phyloP scores from a whole-genome alignment of 2,797 vertebrate species.

The Centroberyx gerrardi region DNA sequence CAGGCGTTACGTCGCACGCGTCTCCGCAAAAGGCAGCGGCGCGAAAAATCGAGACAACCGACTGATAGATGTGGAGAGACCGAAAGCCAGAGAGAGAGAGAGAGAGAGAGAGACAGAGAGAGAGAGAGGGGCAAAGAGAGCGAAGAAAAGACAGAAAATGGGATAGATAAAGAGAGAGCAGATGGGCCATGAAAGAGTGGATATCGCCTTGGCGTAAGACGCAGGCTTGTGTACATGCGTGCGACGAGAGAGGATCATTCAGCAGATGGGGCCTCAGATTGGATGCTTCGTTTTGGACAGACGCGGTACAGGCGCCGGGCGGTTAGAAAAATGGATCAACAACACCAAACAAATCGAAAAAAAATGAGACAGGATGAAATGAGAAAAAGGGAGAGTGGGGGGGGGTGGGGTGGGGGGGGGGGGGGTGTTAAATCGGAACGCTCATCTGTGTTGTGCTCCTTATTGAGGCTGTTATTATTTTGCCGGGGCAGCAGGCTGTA shows the following conservation, averaged over 20 bases:
- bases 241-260: slow-evolving; percentile 76
- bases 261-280: slow-evolving; percentile 84
- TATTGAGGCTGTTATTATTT: slow-evolving; percentile 78
- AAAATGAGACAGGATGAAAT: slow-evolving; percentile 60
- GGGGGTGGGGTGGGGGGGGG: neutral
- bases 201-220: slow-evolving; percentile 81
- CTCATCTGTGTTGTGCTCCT: slow-evolving; percentile 75
- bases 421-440: slow-evolving; percentile 68
- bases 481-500: slow-evolving; percentile 73
- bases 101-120: neutral
- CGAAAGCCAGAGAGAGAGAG: slow-evolving; percentile 47
- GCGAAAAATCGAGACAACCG: slow-evolving; percentile 68
- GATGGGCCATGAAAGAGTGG: slow-evolving; percentile 83
- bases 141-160: slow-evolving; percentile 71
- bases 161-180: slow-evolving; percentile 78
- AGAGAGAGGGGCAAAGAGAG: slow-evolving; percentile 66
- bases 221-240: slow-evolving; percentile 79
- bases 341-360: slow-evolving; percentile 76
- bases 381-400: slow-evolving; percentile 24
- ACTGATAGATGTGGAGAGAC: slow-evolving; percentile 60
- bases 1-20: slow-evolving; percentile 38
- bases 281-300: slow-evolving; percentile 81
- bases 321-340: slow-evolving; percentile 78
- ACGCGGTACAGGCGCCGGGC: slow-evolving; percentile 73
- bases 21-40: slow-evolving; percentile 60